Percentiles rank a stretch among this genome's conserved stretches.
phyloP scores from a whole-genome alignment of 2,113 vertebrate genomes.

The Gallinago media region DNA sequence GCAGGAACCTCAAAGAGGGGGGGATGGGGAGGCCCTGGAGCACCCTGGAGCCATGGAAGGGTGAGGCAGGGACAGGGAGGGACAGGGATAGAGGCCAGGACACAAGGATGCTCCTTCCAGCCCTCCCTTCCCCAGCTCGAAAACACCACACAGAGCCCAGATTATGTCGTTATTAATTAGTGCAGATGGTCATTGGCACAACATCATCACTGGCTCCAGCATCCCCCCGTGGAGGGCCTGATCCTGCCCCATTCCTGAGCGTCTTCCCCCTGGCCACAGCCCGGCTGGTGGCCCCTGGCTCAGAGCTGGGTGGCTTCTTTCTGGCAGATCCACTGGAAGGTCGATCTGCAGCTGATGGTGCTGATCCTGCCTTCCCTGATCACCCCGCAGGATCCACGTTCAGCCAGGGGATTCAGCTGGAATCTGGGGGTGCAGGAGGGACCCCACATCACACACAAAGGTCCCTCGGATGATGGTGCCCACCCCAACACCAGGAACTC shows the following conservation, averaged over 20 bases:
- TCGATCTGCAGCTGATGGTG: rapidly evolving
- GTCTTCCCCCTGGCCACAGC: rapidly evolving
- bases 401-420: rapidly evolving
- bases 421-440: neutral
- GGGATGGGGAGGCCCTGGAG: no score
- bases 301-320: neutral
- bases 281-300: neutral
- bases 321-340: neutral
- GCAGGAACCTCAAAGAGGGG: no score
- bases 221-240: rapidly evolving
- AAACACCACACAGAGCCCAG: neutral
- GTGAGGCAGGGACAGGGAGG: no score
- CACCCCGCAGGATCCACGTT: rapidly evolving
- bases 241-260: rapidly evolving
- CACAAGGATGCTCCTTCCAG: neutral
- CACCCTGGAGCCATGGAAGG: no score
- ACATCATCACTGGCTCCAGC: neutral
- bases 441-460: no score
- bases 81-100: no score
- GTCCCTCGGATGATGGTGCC: neutral
- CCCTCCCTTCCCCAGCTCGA: neutral
- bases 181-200: neutral
- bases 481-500: neutral
- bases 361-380: neutral
- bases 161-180: rapidly evolving